Evolutionary conservation across 2,888 invertebrate genomes (phyloP), one percentile per base, ranked within the genome.

Genomic region (Apamea sordens): DNA sequence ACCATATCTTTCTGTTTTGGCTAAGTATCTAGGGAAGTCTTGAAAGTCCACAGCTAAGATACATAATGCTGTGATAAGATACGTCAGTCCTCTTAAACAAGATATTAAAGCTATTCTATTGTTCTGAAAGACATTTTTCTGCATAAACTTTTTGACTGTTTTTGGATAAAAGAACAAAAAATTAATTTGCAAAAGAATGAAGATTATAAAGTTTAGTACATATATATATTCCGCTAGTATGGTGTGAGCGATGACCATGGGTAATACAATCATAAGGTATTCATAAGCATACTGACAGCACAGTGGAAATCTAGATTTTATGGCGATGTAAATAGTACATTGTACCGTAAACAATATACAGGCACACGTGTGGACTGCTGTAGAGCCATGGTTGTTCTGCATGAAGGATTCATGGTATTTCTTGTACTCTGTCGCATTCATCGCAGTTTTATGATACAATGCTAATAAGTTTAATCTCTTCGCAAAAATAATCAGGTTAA

Each of bases 31-130:
- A 0, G 99, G 99, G 93, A 99, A 99, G 73, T 98, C 96, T 70
- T 96, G 96, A 93, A 99, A 99, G 95, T 99, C 99, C 0, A 99
- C 99, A 1, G 99, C 99, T 79, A 99, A 95, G 88, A 99, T 99
- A 85, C 98, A 98, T 76, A 98, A 97, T 0, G 97, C 97, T 8
- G 99, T 98, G 70, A 98, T 97, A 18, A 98, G 93, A 91, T 98
- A 98, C 0, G 98, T 98, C 6, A 98, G 95, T 0, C 98, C 98
- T 87, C 99, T 97, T 74, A 98, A 95, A 90, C 98, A 97, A 13
- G 98, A 98, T 81, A 99, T 95, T 72, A 97, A 92, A 67, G 92
- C 90, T 74, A 95, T 87, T 89, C 89, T 93, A 36, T 91, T 88
- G 24, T 88, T 90, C 71, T 79, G 87, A 82, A 89, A 93, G 47